These are phyloP conservation scores for Telenomus remus DNA, from an alignment of 1,140 invertebrate species.

Conservation along the genomic window DNA sequence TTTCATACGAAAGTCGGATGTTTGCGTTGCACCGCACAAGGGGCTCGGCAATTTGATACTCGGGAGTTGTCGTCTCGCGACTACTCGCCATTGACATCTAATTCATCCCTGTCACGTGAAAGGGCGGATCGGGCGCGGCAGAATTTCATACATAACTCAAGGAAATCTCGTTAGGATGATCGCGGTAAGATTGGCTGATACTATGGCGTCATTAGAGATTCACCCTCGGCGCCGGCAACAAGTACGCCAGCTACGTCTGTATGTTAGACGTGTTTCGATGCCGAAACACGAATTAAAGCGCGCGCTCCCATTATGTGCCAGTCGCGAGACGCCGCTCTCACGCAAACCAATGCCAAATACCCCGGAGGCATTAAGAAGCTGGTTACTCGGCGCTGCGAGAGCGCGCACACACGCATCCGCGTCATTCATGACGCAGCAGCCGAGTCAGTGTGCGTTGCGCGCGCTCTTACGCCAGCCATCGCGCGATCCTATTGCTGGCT, in stretches of 20 bases:
- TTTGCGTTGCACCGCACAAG: no score
- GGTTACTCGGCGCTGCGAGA: constrained; percentile 38
- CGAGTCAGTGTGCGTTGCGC: constrained; percentile 14
- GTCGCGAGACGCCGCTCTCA: constrained; percentile 25
- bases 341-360: constrained; percentile 56
- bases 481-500: constrained; percentile 57
- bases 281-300: constrained; percentile 43
- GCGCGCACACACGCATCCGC: constrained; percentile 35
- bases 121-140: constrained; percentile 2
- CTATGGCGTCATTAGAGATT: constrained; percentile 57
- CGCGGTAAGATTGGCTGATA: constrained; percentile 56
- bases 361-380: constrained; percentile 55
- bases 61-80: background rate
- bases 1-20: no score
- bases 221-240: constrained; percentile 54
- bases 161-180: constrained; percentile 55
- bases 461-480: constrained; percentile 42
- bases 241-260: constrained; percentile 41
- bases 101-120: constrained; percentile 44
- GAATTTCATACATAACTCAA: constrained; percentile 47
- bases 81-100: constrained; percentile 41
- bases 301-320: constrained; percentile 28
- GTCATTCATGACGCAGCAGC: constrained; percentile 49
- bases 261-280: constrained; percentile 41
- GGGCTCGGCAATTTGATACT: constrained; percentile 16